phyloP scores from a whole-genome alignment of 2,113 vertebrate genomes.

The Carassius auratus region DNA sequence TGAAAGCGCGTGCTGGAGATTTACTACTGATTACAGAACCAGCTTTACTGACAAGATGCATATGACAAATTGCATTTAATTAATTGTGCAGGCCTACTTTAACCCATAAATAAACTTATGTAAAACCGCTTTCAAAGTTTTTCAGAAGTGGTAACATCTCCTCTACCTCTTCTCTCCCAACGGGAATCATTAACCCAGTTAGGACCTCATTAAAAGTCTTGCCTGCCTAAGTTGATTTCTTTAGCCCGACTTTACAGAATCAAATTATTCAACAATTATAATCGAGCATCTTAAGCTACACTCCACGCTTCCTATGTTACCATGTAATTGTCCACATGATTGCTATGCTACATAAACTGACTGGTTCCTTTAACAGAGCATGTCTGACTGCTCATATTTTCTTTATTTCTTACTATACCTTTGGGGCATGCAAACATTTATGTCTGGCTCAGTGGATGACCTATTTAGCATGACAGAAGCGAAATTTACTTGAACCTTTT shows the following conservation, averaged over 20 bases:
- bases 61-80: too few relatives aligned
- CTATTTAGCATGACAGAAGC: slow-evolving; percentile 34
- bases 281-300: slow-evolving; percentile 4
- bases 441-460: slow-evolving; percentile 40
- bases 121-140: background rate
- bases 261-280: slow-evolving; percentile 44
- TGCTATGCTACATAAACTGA: slow-evolving; percentile 14
- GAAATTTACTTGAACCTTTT: slow-evolving; percentile 27
- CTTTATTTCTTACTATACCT: slow-evolving; percentile 37
- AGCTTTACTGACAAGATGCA: too few relatives aligned
- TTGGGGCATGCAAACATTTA: slow-evolving; percentile 48
- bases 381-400: slow-evolving; percentile 11
- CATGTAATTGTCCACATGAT: background rate
- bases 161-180: background rate
- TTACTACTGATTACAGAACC: too few relatives aligned
- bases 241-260: slow-evolving; percentile 15
- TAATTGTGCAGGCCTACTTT: too few relatives aligned
- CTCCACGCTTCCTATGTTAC: slow-evolving; percentile 1
- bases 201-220: slow-evolving; percentile 26
- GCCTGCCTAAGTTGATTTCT: slow-evolving; percentile 7
- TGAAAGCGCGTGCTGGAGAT: too few relatives aligned
- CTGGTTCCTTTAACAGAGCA: slow-evolving; percentile 2
- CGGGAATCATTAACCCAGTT: slow-evolving; percentile 43
- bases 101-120: background rate
- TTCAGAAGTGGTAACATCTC: slow-evolving; percentile 17